Percentiles rank a stretch among this genome's conserved stretches.
phyloP scores from a whole-genome alignment of 1,140 invertebrate species.

The Vollenhovia emeryi region DNA sequence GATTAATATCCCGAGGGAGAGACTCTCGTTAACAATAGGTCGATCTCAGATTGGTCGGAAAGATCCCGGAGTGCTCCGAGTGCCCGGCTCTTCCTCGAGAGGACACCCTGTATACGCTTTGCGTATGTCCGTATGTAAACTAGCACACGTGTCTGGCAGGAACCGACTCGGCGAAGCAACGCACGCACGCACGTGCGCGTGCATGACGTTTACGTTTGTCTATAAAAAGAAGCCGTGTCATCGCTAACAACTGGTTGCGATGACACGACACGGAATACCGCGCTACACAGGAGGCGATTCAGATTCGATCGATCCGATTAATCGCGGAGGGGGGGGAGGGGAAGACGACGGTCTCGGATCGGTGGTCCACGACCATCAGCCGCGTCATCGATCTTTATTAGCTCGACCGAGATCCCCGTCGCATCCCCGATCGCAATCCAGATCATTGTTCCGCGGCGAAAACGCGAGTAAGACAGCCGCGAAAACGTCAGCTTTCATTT shows the following conservation, averaged over 20 bases:
- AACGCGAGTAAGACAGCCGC: not conserved
- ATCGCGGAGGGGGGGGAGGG: not conserved
- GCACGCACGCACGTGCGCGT: slow-evolving; percentile 38
- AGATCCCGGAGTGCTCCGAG: not conserved
- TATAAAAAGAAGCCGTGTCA: slow-evolving; percentile 81
- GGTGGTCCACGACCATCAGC: slow-evolving; percentile 40
- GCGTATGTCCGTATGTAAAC: slow-evolving; percentile 40
- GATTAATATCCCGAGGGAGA: not conserved
- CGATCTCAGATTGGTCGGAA: not conserved
- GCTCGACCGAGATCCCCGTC: not conserved
- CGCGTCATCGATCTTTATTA: slow-evolving; percentile 50
- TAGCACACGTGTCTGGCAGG: slow-evolving; percentile 37
- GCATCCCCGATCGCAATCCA: not conserved
- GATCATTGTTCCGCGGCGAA: slow-evolving; percentile 18
- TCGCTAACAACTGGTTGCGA: slow-evolving; percentile 65
- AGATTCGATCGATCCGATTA: slow-evolving; percentile 50
- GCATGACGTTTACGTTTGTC: slow-evolving; percentile 65
- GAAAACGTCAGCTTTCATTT: slow-evolving; percentile 19
- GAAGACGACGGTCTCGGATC: slow-evolving; percentile 41
- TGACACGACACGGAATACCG: slow-evolving; percentile 56
- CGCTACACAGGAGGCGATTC: slow-evolving; percentile 25
- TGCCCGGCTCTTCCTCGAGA: not conserved
- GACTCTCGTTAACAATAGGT: not conserved
- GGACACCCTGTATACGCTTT: not conserved
- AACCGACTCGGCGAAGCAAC: slow-evolving; percentile 38